These are phyloP conservation scores for Danio albolineatus DNA, from an alignment of 2,797 vertebrate genomes.

Conservation along the genomic window DNA sequence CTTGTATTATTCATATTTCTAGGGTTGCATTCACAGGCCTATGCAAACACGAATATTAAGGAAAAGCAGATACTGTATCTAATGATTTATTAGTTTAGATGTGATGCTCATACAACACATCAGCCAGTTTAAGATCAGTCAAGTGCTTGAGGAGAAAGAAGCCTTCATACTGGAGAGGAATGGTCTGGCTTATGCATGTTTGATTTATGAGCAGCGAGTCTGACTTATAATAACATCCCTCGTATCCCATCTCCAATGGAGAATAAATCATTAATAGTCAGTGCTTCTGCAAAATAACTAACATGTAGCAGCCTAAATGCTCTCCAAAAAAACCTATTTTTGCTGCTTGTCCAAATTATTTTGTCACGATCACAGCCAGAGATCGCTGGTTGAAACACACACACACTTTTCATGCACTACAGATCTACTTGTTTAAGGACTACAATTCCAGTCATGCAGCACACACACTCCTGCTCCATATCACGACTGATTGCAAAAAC, in stretches of 20 bases:
- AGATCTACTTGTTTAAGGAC: too few relatives aligned
- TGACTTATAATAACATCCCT: slow-evolving; percentile 22
- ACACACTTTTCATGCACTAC: too few relatives aligned
- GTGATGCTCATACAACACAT: neutral
- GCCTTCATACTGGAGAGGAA: neutral
- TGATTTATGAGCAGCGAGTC: slow-evolving; percentile 8
- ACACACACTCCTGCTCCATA: too few relatives aligned
- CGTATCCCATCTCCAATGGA: slow-evolving; percentile 9
- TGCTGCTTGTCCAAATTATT: too few relatives aligned
- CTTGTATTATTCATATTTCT: too few relatives aligned
- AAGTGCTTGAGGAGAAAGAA: neutral
- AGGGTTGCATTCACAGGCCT: too few relatives aligned
- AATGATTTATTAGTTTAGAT: neutral
- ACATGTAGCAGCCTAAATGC: neutral
- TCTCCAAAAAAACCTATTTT: too few relatives aligned
- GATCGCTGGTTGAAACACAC: too few relatives aligned
- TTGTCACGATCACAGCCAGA: too few relatives aligned
- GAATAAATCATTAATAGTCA: slow-evolving; percentile 26
- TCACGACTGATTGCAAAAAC: too few relatives aligned
- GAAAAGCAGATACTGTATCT: neutral
- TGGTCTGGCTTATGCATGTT: neutral
- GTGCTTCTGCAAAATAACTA: slow-evolving; percentile 15
- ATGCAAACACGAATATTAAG: neutral
- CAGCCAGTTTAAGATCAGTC: neutral
- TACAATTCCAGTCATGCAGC: too few relatives aligned